Evolutionary conservation across 2,113 vertebrate genomes (phyloP).

Genomic region (Prunella himalayana): DNA sequence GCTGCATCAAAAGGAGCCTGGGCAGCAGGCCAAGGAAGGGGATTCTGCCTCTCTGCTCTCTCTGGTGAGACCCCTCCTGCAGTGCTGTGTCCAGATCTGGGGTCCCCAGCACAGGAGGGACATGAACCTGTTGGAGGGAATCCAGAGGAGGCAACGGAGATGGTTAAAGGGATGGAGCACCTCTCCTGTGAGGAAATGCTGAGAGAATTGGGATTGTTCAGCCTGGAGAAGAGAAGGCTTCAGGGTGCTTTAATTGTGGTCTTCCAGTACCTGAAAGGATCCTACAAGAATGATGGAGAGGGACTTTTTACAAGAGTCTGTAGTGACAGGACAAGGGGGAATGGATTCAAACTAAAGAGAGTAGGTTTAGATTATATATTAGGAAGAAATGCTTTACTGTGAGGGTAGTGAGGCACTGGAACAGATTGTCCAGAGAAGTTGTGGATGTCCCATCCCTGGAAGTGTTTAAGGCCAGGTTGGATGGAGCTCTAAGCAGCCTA

Average conservation of each 20-base stretch:
- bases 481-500: not conserved
- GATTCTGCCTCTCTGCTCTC: not conserved
- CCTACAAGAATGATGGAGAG: not conserved
- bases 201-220: not conserved
- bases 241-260: accelerated
- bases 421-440: not conserved
- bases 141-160: not conserved
- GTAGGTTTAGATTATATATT: not conserved
- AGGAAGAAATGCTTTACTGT: not conserved
- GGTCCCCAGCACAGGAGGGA: not conserved
- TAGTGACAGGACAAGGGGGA: not conserved
- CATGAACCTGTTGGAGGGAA: not conserved
- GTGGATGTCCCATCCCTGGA: not conserved
- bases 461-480: not conserved
- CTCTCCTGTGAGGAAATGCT: not conserved
- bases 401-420: not conserved
- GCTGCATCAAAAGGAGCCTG: not conserved
- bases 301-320: not conserved
- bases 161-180: not conserved
- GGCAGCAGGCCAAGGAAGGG: not conserved
- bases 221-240: not conserved
- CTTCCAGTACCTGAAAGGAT: not conserved
- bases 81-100: not conserved
- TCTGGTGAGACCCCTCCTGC: not conserved
- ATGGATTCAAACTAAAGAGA: not conserved